A percentile compares a stretch with the other conserved stretches of the same genome.
Evolutionary conservation across 2,888 invertebrate species (phyloP).

Genomic region (Meiosimyza platycephala): DNA sequence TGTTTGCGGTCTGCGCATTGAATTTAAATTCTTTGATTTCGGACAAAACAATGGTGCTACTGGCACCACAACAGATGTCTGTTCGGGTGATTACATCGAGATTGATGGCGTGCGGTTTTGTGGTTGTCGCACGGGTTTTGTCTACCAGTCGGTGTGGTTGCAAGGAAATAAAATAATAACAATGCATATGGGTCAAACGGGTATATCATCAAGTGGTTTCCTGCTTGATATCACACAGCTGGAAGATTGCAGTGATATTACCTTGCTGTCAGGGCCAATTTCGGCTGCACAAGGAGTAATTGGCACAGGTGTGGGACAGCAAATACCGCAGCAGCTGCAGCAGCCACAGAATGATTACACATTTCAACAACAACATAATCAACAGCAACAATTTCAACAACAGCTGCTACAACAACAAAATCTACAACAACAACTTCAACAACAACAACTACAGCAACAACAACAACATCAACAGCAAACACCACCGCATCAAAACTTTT

Average conservation of each 20-base stretch:
- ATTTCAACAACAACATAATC: constrained; percentile 4
- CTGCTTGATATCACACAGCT: constrained; percentile 70
- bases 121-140: constrained; percentile 69
- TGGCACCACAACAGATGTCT: constrained; percentile 48
- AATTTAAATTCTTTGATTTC: constrained; percentile 71
- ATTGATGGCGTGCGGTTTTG: constrained; percentile 71
- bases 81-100: constrained; percentile 69
- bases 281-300: not conserved
- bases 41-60: constrained; percentile 56
- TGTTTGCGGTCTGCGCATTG: constrained; percentile 70
- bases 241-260: constrained; percentile 67
- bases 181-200: constrained; percentile 67
- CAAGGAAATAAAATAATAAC: constrained; percentile 66
- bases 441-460: constrained; percentile 13
- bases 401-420: not conserved
- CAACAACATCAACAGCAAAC: constrained; percentile 30
- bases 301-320: not conserved
- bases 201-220: constrained; percentile 68
- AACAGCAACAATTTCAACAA: not conserved
- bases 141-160: constrained; percentile 59
- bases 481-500: constrained; percentile 25
- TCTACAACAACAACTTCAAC: not conserved
- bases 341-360: constrained; percentile 7
- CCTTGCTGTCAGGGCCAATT: constrained; percentile 7
- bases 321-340: not conserved